phyloP scores from a whole-genome alignment of 2,888 invertebrate species.

The Galerucella nymphaeae region DNA sequence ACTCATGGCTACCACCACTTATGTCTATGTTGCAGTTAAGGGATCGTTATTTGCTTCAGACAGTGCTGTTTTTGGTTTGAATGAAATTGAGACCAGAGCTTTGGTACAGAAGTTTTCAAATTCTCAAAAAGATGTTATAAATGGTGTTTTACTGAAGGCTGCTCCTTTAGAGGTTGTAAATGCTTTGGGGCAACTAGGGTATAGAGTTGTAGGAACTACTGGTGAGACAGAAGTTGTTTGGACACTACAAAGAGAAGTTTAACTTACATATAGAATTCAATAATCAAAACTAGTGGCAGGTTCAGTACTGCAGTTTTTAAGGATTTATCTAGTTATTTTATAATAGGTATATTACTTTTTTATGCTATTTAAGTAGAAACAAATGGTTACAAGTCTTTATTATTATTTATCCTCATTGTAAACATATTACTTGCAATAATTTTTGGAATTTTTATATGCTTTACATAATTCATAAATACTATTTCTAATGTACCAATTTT shows the following conservation, averaged over 20 bases:
- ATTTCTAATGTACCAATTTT: background rate
- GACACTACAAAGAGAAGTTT: conserved; percentile 84
- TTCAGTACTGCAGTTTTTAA: background rate
- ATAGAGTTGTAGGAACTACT: conserved; percentile 80
- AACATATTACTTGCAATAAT: conserved; percentile 17
- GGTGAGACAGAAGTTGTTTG: conserved; percentile 86
- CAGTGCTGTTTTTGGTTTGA: conserved; percentile 81
- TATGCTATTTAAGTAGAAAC: background rate
- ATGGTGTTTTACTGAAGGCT: conserved; percentile 78
- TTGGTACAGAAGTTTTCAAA: conserved; percentile 76
- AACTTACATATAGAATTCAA: conserved; percentile 53
- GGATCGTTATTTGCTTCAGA: conserved; percentile 81
- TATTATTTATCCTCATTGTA: background rate
- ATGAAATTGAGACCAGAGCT: conserved; percentile 76
- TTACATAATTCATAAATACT: background rate
- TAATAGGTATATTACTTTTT: background rate
- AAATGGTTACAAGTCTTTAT: background rate
- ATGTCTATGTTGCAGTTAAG: conserved; percentile 82
- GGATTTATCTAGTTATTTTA: background rate
- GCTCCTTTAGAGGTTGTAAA: conserved; percentile 79
- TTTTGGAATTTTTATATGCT: background rate
- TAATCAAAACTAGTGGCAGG: background rate
- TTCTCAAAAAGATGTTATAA: conserved; percentile 72
- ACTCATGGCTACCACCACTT: conserved; percentile 67
- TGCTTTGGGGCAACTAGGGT: conserved; percentile 80